Conservation (phyloP, 2,888 invertebrate genomes). For the Dicranocentrus wangi region DNA sequence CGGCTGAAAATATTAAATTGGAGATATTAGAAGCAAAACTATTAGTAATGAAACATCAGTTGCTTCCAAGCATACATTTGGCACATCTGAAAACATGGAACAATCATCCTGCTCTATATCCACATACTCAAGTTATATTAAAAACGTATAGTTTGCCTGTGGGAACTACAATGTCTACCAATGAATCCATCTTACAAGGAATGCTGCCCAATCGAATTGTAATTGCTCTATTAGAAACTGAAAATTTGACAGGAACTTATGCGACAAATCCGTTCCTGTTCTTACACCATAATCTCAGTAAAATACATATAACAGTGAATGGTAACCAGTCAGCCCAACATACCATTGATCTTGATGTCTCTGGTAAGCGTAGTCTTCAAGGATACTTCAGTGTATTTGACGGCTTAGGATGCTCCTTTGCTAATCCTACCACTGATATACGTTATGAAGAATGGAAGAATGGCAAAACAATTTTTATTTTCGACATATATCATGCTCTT, state of each 20-base stretch:
- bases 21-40: slow-evolving; percentile 41
- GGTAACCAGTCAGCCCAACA: neutral
- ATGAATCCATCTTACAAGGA: slow-evolving; percentile 46
- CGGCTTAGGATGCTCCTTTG: neutral
- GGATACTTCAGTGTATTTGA: neutral
- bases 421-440: neutral
- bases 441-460: neutral
- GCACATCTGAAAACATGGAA: slow-evolving; percentile 49
- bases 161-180: slow-evolving; percentile 8
- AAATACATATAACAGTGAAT: slow-evolving; percentile 14
- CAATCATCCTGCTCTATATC: slow-evolving; percentile 17
- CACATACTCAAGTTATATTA: slow-evolving; percentile 34
- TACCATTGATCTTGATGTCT: neutral
- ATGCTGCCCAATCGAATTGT: slow-evolving; percentile 37
- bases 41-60: slow-evolving; percentile 18
- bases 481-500: no score
- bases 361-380: neutral
- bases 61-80: slow-evolving; percentile 35
- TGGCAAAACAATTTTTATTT: neutral
- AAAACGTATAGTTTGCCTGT: slow-evolving; percentile 47
- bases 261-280: slow-evolving; percentile 13
- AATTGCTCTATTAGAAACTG: slow-evolving; percentile 35
- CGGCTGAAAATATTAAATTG: slow-evolving; percentile 15
- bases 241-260: neutral
- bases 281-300: neutral